Conservation (phyloP, 1,140 invertebrate genomes). For the Elysia chlorotica region DNA sequence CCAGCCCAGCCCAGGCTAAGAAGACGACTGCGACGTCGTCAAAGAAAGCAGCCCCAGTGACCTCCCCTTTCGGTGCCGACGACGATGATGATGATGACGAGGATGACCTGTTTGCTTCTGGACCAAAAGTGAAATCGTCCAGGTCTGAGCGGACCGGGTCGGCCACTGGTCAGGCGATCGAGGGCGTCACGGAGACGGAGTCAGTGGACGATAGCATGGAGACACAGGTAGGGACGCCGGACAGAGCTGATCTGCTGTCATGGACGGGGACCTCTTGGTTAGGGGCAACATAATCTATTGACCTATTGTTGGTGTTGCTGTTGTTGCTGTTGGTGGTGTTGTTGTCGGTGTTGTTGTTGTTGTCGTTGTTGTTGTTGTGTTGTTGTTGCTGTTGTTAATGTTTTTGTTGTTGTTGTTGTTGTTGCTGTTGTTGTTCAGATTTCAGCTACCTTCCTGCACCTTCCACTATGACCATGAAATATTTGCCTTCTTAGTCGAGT, state of each 20-base stretch:
- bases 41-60: not conserved
- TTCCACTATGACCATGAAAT: too few relatives aligned
- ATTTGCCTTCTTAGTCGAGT: too few relatives aligned
- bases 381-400: not conserved
- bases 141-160: not conserved
- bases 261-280: not conserved
- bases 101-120: slow-evolving; percentile 3
- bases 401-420: too few relatives aligned
- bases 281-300: not conserved
- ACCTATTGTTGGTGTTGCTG: not conserved
- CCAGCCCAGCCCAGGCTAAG: not conserved
- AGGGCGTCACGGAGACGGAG: not conserved
- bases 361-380: not conserved
- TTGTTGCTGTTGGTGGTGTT: not conserved
- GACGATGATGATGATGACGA: slow-evolving; percentile 4
- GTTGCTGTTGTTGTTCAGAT: too few relatives aligned
- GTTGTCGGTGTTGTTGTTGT: too few relatives aligned
- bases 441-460: too few relatives aligned
- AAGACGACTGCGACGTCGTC: not conserved
- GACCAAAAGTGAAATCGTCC: too few relatives aligned
- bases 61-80: slow-evolving; percentile 2
- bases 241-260: not conserved
- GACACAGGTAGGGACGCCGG: not conserved
- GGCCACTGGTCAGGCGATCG: not conserved
- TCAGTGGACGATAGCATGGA: slow-evolving; percentile 9